These are phyloP conservation scores for Arge pagana DNA, from an alignment of 2,888 invertebrate species.

Conservation along the genomic window DNA sequence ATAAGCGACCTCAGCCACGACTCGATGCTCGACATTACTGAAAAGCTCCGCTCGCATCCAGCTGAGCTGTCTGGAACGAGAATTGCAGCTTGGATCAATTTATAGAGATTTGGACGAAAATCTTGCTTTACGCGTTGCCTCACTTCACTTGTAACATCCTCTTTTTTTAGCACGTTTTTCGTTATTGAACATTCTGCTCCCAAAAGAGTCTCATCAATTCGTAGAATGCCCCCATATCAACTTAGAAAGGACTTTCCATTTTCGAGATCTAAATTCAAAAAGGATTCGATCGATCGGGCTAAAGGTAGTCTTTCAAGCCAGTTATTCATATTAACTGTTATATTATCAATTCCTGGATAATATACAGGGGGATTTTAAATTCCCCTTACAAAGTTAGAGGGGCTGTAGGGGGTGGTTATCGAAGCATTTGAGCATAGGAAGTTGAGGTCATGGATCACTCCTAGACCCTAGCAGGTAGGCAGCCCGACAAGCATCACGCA, in stretches of 20 bases:
- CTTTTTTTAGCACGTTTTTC: background rate
- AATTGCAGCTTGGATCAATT: constrained; percentile 2
- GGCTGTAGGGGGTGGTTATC: too few relatives aligned
- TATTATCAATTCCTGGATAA: background rate
- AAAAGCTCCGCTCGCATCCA: constrained; percentile 5
- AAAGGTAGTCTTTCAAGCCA: constrained; percentile 1
- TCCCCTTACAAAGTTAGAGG: too few relatives aligned
- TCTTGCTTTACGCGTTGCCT: background rate
- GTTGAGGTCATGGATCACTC: too few relatives aligned
- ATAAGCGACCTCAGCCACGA: background rate
- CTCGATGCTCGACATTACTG: background rate
- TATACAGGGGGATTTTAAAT: too few relatives aligned
- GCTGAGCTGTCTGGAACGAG: background rate
- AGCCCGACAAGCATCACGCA: too few relatives aligned
- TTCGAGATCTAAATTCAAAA: background rate
- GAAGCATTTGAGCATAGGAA: too few relatives aligned
- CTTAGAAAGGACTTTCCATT: background rate
- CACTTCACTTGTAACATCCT: background rate
- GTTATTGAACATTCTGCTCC: background rate
- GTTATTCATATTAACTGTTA: background rate
- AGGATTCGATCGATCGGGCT: background rate
- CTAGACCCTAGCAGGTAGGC: too few relatives aligned
- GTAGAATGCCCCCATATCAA: background rate
- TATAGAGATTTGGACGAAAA: background rate
- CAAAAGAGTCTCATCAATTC: background rate